Percentiles rank a stretch among this genome's conserved stretches.
Evolutionary conservation across 1,140 invertebrate genomes (phyloP).

Genomic region (Hycleus phaleratus): DNA sequence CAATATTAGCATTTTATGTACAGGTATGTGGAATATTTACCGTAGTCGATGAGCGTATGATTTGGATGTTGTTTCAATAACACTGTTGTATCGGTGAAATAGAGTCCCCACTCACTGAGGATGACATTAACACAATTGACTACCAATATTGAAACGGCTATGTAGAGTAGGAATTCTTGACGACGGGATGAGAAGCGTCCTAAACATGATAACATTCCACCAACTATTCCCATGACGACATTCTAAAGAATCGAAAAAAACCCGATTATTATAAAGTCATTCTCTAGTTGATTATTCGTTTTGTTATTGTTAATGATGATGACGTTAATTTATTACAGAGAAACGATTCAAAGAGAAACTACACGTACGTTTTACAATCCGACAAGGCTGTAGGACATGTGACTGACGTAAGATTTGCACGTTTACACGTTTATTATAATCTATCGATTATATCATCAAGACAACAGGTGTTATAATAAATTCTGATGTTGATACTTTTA

Average conservation of each 20-base stretch:
- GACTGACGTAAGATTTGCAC: not conserved
- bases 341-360: not conserved
- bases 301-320: no score
- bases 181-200: conserved; percentile 37
- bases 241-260: conserved; percentile 32
- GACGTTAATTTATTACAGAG: no score
- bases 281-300: no score
- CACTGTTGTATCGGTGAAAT: conserved; percentile 36
- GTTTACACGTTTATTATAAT: not conserved
- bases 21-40: conserved; percentile 26
- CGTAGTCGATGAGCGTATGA: conserved; percentile 40
- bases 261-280: no score
- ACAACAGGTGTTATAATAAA: not conserved
- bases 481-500: no score
- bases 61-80: conserved; percentile 35
- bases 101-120: conserved; percentile 42
- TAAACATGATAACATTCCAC: conserved; percentile 40
- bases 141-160: conserved; percentile 41
- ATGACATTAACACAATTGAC: conserved; percentile 42
- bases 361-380: not conserved
- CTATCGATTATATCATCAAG: not conserved
- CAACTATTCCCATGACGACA: conserved; percentile 41
- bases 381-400: not conserved
- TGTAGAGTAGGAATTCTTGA: conserved; percentile 42
- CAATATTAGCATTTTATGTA: not conserved